Percentiles rank a stretch among this genome's conserved stretches.
Evolutionary conservation across 2,888 invertebrate genomes (phyloP).

Genomic region (Spatulosminthurus flaviceps): DNA sequence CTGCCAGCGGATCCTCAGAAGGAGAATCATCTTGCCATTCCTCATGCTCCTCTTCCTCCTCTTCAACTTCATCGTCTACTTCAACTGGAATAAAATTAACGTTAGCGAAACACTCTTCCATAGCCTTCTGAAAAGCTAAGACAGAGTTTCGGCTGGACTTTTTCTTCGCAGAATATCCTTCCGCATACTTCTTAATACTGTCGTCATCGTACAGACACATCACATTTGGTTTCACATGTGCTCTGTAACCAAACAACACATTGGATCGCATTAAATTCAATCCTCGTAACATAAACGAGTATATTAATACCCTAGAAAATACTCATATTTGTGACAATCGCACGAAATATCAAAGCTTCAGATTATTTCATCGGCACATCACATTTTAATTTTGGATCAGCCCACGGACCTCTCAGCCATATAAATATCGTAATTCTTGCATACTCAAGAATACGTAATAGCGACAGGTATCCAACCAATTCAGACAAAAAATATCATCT

Average conservation of each 20-base stretch:
- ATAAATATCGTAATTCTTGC: no score
- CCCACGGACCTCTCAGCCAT: no score
- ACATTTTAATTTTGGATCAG: constrained; percentile 15
- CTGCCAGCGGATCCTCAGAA: not conserved
- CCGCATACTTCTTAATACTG: constrained; percentile 21
- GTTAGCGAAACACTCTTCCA: constrained; percentile 22
- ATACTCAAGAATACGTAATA: no score
- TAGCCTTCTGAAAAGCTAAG: not conserved
- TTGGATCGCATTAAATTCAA: no score
- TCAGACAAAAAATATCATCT: not conserved
- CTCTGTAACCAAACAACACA: not conserved
- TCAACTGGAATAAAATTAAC: constrained; percentile 19
- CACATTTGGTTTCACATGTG: constrained; percentile 25
- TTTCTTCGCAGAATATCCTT: not conserved
- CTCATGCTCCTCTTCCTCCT: not conserved
- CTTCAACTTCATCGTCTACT: not conserved
- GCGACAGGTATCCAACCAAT: not conserved
- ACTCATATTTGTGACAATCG: constrained; percentile 15
- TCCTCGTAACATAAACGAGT: no score
- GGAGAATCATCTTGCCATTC: not conserved
- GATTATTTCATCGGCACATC: constrained; percentile 20
- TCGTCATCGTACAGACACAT: constrained; percentile 30
- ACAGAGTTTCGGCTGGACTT: not conserved
- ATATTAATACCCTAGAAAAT: not conserved
- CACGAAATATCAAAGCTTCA: constrained; percentile 15